Base-by-base conservation (phyloP, 2,888 invertebrate species). In the Eurytoma adleriae region DNA sequence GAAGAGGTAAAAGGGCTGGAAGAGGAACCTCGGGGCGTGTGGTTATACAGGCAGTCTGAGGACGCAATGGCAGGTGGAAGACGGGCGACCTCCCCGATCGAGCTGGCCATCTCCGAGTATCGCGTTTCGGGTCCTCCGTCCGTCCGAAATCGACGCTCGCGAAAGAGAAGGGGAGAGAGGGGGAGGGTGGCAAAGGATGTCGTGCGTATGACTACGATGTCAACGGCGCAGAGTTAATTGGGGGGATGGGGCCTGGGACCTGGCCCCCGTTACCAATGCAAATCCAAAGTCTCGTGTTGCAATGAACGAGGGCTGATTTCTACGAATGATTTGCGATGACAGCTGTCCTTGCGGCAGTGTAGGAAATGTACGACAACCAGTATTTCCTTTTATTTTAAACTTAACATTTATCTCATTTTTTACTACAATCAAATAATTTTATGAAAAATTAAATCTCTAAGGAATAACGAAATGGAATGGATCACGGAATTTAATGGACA, bases 11-110 rank as follows among this genome's bases (percentile, higher is more conserved):
- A 50, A 24, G 4, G 70, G 2, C 48, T 24, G 74, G 59, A 62
- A 75, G 64, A 75, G 52, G 62, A 78, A 66, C 71, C 64, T 78
- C 52, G 18, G 20, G 56, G 56, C 50, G 66, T 13, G 62, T 40
- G 30, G 18, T 20, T 12, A 66, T 61, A 24, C 16, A 70, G n/a
- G 40, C 83, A 83, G 30, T 18, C 40, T 40, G 40, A 40, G 40
- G 30, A 64, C 40, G 64, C 84, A 83, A 85, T 88, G 88, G 87
- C 89, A 89, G 89, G 87, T 89, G 88, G 88, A 88, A 87, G 89
- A 88, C 86, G 86, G 80, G 83, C 87, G 88, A 88, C 87, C 88
- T 87, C 86, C 87, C 87, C 84, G 86, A 82, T 80, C 86, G 81
- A 3, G 80, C 81, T 80, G 80, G 85, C 83, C 84, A 86, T 87